These are phyloP conservation scores for Cataglyphis altisquamis DNA, from an alignment of 2,888 invertebrate species.

Conservation along the genomic window DNA sequence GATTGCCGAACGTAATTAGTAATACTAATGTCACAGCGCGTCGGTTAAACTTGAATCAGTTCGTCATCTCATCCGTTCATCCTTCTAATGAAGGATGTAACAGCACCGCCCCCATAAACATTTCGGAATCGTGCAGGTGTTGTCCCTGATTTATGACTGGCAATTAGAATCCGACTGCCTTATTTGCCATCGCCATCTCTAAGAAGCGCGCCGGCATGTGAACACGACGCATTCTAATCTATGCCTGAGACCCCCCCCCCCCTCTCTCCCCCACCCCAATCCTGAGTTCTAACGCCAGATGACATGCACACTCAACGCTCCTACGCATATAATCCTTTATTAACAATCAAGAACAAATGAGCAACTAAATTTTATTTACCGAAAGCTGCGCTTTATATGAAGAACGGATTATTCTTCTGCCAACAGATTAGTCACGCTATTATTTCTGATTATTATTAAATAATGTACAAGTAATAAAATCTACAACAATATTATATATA, in stretches of 20 bases:
- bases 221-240: slow-evolving; percentile 84
- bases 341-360: slow-evolving; percentile 28
- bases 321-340: slow-evolving; percentile 37
- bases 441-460: not conserved
- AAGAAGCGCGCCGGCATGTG: slow-evolving; percentile 83
- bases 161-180: slow-evolving; percentile 85
- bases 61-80: slow-evolving; percentile 72
- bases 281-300: slow-evolving; percentile 66
- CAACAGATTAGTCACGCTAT: not conserved
- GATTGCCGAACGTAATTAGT: slow-evolving; percentile 57
- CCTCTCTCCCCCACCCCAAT: slow-evolving; percentile 71
- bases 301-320: slow-evolving; percentile 33
- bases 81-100: slow-evolving; percentile 79
- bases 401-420: not conserved
- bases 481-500: not conserved
- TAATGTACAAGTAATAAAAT: not conserved
- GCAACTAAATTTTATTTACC: slow-evolving; percentile 16
- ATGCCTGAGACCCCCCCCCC: slow-evolving; percentile 80
- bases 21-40: slow-evolving; percentile 62
- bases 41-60: slow-evolving; percentile 82
- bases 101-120: slow-evolving; percentile 83
- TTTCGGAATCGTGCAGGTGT: slow-evolving; percentile 84
- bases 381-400: not conserved
- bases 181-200: slow-evolving; percentile 82
- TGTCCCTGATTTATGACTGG: slow-evolving; percentile 86